A percentile compares a stretch with the other conserved stretches of the same genome.
phyloP scores from a whole-genome alignment of 92 coral and sea anemone species.

The Siderastrea radians region DNA sequence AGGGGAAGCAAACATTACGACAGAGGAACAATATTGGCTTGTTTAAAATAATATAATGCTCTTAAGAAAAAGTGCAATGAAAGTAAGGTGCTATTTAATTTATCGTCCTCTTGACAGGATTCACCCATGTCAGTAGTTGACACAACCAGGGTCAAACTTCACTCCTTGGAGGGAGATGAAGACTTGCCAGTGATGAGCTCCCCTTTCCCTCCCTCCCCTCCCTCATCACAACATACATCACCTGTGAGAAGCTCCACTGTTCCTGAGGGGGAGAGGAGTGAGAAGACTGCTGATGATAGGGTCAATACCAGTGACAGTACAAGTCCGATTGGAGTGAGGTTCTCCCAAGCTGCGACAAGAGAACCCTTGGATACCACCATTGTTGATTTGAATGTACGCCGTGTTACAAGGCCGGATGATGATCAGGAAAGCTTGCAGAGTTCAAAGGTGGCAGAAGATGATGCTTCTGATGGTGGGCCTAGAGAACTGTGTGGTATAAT shows the following conservation, averaged over 20 bases:
- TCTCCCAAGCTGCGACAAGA: constrained; percentile 41
- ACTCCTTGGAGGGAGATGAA: constrained; percentile 58
- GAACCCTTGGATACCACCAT: constrained; percentile 66
- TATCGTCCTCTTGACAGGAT: constrained; percentile 49
- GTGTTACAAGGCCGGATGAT: not conserved
- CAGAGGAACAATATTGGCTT: no score
- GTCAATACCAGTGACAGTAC: constrained; percentile 35
- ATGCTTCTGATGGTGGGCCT: constrained; percentile 15
- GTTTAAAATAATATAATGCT: no score
- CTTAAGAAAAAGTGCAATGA: not conserved
- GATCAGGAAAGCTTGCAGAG: constrained; percentile 22
- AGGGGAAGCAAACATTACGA: no score
- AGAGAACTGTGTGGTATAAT: constrained; percentile 68
- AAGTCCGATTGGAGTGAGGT: constrained; percentile 88
- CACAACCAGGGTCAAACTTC: constrained; percentile 58
- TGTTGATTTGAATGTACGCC: constrained; percentile 73
- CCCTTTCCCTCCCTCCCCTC: constrained; percentile 64
- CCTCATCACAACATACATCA: constrained; percentile 40
- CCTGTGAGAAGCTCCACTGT: constrained; percentile 49
- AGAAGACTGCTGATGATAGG: constrained; percentile 31
- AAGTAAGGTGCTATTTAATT: no score
- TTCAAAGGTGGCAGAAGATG: constrained; percentile 17
- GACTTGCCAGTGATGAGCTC: constrained; percentile 52
- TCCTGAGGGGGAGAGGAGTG: constrained; percentile 14
- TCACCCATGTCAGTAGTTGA: constrained; percentile 45